phyloP scores from a whole-genome alignment of 2,113 vertebrate species.

The Trematomus loennbergii region DNA sequence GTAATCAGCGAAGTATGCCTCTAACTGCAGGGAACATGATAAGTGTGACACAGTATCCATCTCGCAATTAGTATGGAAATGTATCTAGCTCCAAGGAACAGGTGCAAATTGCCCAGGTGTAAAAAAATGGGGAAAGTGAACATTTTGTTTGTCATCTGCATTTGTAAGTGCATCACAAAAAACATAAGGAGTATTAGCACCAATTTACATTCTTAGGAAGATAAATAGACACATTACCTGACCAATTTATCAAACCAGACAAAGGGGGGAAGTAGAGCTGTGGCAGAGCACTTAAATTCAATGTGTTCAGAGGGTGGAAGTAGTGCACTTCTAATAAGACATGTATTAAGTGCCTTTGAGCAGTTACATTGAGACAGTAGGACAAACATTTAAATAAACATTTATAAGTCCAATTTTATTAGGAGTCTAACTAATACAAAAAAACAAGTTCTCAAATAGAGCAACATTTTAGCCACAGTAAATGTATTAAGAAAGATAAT shows the following conservation, averaged over 20 bases:
- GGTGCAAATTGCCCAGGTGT: conserved; percentile 65
- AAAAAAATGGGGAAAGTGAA: conserved; percentile 39
- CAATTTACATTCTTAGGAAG: conserved; percentile 21
- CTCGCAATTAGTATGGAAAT: conserved; percentile 65
- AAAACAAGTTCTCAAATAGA: neutral
- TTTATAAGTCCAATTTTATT: conserved; percentile 20
- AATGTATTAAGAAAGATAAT: too few species aligned
- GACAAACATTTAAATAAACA: conserved; percentile 16
- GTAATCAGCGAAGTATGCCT: conserved; percentile 57
- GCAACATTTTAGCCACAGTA: neutral
- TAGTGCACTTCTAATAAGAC: conserved; percentile 16
- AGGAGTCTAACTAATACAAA: conserved; percentile 1
- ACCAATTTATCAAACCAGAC: conserved; percentile 10
- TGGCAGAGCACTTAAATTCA: conserved; percentile 7
- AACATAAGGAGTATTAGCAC: neutral
- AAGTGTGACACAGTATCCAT: conserved; percentile 31
- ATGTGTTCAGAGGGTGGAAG: conserved; percentile 13
- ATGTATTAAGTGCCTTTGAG: conserved; percentile 28
- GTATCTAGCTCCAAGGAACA: conserved; percentile 38
- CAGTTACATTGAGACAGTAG: conserved; percentile 23
- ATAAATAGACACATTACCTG: conserved; percentile 14
- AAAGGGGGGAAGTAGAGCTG: neutral
- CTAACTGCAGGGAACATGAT: conserved; percentile 55
- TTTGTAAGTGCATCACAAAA: conserved; percentile 5
- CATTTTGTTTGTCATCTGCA: conserved; percentile 4